phyloP scores from a whole-genome alignment of 2,888 invertebrate species.

The Heterodera filipjevi region DNA sequence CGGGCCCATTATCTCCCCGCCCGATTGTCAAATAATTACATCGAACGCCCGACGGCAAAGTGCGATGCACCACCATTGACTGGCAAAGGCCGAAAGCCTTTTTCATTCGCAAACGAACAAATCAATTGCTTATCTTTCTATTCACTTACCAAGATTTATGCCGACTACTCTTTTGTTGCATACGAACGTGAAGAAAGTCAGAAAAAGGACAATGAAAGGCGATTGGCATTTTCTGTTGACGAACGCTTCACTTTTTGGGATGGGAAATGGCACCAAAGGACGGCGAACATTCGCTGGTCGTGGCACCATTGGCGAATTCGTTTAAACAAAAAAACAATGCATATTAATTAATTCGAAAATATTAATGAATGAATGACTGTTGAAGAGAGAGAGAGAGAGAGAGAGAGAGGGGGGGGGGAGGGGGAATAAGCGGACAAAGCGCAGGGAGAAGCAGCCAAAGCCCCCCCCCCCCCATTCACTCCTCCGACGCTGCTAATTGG shows the following conservation, averaged over 20 bases:
- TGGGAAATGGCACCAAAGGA: not conserved
- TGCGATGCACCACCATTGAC: not conserved
- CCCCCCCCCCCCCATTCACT: not conserved
- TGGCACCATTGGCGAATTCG: not conserved
- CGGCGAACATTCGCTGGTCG: not conserved
- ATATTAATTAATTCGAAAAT: not conserved
- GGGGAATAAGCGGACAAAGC: not conserved
- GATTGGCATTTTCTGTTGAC: not conserved
- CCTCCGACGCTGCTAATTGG: conserved; percentile 1
- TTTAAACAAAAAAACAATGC: too few species aligned
- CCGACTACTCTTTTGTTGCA: not conserved
- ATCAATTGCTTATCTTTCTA: not conserved
- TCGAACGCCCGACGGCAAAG: not conserved
- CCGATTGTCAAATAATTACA: not conserved
- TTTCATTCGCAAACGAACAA: not conserved
- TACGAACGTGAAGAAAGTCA: not conserved
- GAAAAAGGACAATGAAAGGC: not conserved
- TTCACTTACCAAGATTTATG: not conserved
- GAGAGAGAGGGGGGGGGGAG: not conserved
- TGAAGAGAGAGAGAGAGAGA: not conserved
- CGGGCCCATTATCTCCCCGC: not conserved
- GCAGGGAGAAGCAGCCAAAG: not conserved
- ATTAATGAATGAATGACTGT: not conserved
- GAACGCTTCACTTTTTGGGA: not conserved
- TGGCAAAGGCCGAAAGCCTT: not conserved